Evolutionary conservation across 2,888 invertebrate species (phyloP).

Genomic region (Lycia hirtaria): DNA sequence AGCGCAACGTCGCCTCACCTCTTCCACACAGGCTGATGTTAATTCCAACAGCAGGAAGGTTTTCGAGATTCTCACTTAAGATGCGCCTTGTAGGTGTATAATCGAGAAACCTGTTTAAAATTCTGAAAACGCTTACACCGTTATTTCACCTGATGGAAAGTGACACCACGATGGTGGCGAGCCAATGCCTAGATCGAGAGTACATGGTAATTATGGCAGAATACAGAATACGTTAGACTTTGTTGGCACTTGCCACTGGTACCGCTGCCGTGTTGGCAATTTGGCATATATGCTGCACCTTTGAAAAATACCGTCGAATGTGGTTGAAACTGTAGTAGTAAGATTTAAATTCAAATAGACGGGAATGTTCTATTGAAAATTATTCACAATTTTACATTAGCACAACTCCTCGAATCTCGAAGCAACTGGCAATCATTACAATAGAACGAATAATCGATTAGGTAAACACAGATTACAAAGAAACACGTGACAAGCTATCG

Average conservation of each 20-base stretch:
- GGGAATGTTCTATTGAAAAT: no score
- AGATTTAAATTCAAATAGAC: no score
- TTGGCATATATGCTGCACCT: no score
- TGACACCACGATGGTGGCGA: conserved; percentile 9
- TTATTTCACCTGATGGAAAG: conserved; percentile 17
- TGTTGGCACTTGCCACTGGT: neutral
- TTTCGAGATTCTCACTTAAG: neutral
- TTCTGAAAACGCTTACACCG: conserved; percentile 6
- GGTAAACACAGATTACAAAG: neutral
- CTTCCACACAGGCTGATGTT: neutral
- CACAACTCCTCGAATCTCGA: neutral
- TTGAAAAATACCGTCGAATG: no score
- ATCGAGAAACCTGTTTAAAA: conserved; percentile 5
- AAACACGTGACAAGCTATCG: neutral
- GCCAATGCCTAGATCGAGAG: neutral
- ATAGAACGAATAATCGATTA: no score
- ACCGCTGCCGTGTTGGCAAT: no score
- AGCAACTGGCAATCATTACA: no score
- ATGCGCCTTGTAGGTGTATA: neutral
- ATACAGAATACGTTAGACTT: conserved; percentile 1
- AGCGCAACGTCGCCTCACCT: neutral
- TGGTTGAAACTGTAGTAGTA: no score
- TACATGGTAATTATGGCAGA: neutral
- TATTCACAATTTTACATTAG: neutral
- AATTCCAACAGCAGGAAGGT: neutral